Conservation (phyloP, 92 coral and sea anemone species). For the Palythoa heliodiscus region DNA sequence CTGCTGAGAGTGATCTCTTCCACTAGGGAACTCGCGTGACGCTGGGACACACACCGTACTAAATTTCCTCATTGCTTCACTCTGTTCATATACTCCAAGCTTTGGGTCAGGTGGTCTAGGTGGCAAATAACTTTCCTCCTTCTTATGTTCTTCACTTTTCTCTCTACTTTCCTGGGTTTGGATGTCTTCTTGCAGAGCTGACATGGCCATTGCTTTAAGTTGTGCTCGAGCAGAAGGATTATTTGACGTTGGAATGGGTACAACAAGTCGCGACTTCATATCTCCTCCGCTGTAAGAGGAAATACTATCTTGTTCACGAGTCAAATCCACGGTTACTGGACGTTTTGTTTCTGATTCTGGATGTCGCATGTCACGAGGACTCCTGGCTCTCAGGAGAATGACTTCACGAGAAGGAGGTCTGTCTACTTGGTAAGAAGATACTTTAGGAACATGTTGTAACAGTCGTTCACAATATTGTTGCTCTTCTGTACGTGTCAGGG, state of each 20-base stretch:
- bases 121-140: slow-evolving; percentile 60
- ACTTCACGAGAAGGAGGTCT: slow-evolving; percentile 34
- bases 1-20: slow-evolving; percentile 64
- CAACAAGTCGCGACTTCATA: slow-evolving; percentile 21
- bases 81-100: slow-evolving; percentile 75
- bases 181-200: slow-evolving; percentile 57
- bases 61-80: slow-evolving; percentile 81
- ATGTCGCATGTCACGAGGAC: slow-evolving; percentile 34
- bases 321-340: slow-evolving; percentile 76
- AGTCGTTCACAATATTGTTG: slow-evolving; percentile 49
- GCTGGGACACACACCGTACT: too few relatives aligned
- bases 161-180: slow-evolving; percentile 54
- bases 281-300: slow-evolving; percentile 41
- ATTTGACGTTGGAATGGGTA: slow-evolving; percentile 33
- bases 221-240: slow-evolving; percentile 80
- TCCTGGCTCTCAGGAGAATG: neutral
- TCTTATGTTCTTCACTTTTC: slow-evolving; percentile 48
- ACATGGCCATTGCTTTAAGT: slow-evolving; percentile 74
- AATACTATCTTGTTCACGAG: slow-evolving; percentile 56
- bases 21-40: slow-evolving; percentile 29
- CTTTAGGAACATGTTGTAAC: slow-evolving; percentile 28
- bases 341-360: slow-evolving; percentile 50
- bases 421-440: slow-evolving; percentile 11
- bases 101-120: slow-evolving; percentile 89
- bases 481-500: slow-evolving; percentile 37